Evolutionary conservation across 64 coral and sea anemone species (phyloP).

Genomic region (Catalaphyllia jardinei): DNA sequence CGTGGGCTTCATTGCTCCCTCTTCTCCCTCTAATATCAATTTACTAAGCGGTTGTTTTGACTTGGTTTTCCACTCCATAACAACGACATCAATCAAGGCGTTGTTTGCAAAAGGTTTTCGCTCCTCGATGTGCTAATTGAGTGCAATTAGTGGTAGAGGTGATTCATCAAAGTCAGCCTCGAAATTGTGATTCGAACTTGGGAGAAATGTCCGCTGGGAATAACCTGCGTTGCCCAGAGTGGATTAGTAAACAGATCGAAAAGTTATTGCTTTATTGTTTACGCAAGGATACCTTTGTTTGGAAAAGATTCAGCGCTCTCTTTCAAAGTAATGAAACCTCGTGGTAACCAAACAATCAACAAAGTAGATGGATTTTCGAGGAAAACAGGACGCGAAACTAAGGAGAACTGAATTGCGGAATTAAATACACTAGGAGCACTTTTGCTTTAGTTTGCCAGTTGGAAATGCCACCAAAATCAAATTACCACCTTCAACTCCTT

Average conservation of each 20-base stretch:
- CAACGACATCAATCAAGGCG: conserved; percentile 26
- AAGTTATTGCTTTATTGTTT: conserved; percentile 41
- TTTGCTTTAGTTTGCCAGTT: too few relatives aligned
- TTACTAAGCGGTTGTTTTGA: conserved; percentile 18
- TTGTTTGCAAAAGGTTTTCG: conserved; percentile 61
- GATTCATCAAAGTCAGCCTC: conserved; percentile 35
- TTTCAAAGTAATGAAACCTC: background rate
- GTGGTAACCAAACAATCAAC: background rate
- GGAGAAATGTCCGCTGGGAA: background rate
- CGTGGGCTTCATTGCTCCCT: conserved; percentile 12
- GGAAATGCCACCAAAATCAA: too few relatives aligned
- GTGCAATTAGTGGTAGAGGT: conserved; percentile 30
- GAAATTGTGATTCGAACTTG: conserved; percentile 1
- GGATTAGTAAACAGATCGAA: conserved; percentile 4
- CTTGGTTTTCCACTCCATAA: conserved; percentile 24
- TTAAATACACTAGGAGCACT: too few relatives aligned
- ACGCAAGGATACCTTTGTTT: background rate
- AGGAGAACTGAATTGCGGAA: too few relatives aligned
- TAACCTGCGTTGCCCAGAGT: background rate
- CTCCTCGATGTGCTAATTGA: conserved; percentile 25
- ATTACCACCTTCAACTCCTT: too few relatives aligned
- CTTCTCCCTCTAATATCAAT: conserved; percentile 39
- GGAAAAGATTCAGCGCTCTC: background rate
- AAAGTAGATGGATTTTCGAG: background rate
- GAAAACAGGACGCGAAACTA: background rate